Percentiles rank a stretch among this genome's conserved stretches.
Evolutionary conservation across 1,140 invertebrate species (phyloP).

Genomic region (Galleria mellonella): DNA sequence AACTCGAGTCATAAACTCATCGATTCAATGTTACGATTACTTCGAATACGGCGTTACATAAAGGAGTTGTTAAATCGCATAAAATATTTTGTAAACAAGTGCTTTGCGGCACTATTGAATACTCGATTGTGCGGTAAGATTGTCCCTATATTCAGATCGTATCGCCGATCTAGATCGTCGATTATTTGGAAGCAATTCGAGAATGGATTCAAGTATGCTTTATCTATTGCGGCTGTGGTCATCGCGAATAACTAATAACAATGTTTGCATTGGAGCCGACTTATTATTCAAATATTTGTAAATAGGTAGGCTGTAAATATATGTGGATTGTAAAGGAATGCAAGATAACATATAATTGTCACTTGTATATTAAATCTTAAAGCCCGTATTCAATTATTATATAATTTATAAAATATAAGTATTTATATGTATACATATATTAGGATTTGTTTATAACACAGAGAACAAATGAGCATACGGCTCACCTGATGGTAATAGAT

Average conservation of each 20-base stretch:
- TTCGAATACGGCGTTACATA: slow-evolving; percentile 13
- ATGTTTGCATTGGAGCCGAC: slow-evolving; percentile 17
- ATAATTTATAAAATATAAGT: too few species aligned
- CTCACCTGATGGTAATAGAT: too few species aligned
- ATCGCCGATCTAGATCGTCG: slow-evolving; percentile 37
- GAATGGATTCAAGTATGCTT: slow-evolving; percentile 35
- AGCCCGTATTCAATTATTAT: too few species aligned
- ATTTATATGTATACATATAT: too few species aligned
- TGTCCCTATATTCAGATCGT: slow-evolving; percentile 34
- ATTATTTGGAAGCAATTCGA: slow-evolving; percentile 47
- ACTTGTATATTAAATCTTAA: background rate
- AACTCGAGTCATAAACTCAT: slow-evolving; percentile 22
- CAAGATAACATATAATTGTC: background rate
- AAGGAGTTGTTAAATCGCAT: slow-evolving; percentile 15
- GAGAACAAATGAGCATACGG: too few species aligned
- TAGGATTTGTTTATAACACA: too few species aligned
- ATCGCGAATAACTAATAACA: slow-evolving; percentile 14
- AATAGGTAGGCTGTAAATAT: slow-evolving; percentile 5
- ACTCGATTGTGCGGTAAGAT: slow-evolving; percentile 28
- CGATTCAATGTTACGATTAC: slow-evolving; percentile 19
- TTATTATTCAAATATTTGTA: slow-evolving; percentile 30
- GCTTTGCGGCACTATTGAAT: slow-evolving; percentile 37
- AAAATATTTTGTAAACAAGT: slow-evolving; percentile 41
- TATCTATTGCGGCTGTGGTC: slow-evolving; percentile 17
- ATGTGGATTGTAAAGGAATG: too few species aligned